These are phyloP conservation scores for Zygogramma bicolorata DNA, from an alignment of 2,888 invertebrate genomes.

Conservation along the genomic window DNA sequence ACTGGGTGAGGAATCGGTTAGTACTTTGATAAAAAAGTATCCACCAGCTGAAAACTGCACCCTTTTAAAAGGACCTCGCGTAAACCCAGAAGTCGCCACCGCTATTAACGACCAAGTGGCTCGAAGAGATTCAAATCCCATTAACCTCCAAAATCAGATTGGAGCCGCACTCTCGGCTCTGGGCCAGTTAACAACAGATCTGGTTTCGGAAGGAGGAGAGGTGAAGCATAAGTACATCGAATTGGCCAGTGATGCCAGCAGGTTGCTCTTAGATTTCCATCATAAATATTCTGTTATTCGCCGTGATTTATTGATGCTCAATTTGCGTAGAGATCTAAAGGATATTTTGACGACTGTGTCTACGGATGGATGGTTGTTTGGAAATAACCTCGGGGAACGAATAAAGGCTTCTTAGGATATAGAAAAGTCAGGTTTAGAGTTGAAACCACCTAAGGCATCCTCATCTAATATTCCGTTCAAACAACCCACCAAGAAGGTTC, in stretches of 20 bases:
- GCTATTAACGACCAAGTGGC: background rate
- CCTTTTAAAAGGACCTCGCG: slow-evolving; percentile 21
- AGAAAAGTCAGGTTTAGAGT: background rate
- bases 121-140: background rate
- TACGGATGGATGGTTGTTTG: background rate
- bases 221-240: background rate
- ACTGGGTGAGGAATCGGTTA: background rate
- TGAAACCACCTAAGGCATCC: background rate
- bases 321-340: background rate
- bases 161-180: background rate
- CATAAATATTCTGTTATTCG: background rate
- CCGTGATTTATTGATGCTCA: background rate
- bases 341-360: background rate
- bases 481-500: background rate
- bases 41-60: slow-evolving; percentile 29
- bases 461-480: background rate
- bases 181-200: background rate
- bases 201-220: background rate
- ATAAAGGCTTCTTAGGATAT: background rate
- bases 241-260: background rate
- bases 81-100: slow-evolving; percentile 27
- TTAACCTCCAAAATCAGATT: too few species aligned
- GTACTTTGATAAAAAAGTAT: slow-evolving; percentile 26
- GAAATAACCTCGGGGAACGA: background rate
- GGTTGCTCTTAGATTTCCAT: too few species aligned